A percentile compares a stretch with the other conserved stretches of the same genome.
Conservation (phyloP, 2,888 invertebrate species). For the Belgica antarctica region DNA sequence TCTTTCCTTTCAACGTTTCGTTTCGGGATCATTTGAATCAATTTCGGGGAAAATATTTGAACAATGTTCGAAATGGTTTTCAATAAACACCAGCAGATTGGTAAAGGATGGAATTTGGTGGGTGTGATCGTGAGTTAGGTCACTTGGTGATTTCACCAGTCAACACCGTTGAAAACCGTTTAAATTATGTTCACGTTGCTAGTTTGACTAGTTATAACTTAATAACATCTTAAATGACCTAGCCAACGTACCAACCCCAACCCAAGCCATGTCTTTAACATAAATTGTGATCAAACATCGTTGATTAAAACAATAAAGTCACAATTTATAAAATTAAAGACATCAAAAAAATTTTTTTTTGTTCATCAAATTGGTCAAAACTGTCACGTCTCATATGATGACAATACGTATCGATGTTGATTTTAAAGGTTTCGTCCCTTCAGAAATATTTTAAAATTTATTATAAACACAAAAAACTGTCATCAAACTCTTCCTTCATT, state of each 20-base stretch:
- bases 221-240: too few relatives aligned
- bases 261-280: not conserved
- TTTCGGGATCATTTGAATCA: not conserved
- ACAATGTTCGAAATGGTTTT: too few relatives aligned
- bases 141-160: too few relatives aligned
- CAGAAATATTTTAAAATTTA: slow-evolving; percentile 20
- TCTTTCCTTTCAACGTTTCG: not conserved
- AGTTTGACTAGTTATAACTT: too few relatives aligned
- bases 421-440: not conserved
- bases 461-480: slow-evolving; percentile 2
- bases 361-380: not conserved
- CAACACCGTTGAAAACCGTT: too few relatives aligned
- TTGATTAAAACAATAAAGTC: not conserved
- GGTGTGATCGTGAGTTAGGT: too few relatives aligned
- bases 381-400: slow-evolving; percentile 4
- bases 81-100: too few relatives aligned
- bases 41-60: not conserved
- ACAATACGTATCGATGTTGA: not conserved
- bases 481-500: not conserved
- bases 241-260: too few relatives aligned
- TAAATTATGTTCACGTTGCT: too few relatives aligned
- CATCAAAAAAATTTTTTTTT: not conserved
- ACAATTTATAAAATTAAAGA: not conserved
- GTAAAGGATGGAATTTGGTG: too few relatives aligned
- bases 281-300: not conserved